Evolutionary conservation across 2,888 invertebrate genomes (phyloP).

Genomic region (Leptopilina syphax): DNA sequence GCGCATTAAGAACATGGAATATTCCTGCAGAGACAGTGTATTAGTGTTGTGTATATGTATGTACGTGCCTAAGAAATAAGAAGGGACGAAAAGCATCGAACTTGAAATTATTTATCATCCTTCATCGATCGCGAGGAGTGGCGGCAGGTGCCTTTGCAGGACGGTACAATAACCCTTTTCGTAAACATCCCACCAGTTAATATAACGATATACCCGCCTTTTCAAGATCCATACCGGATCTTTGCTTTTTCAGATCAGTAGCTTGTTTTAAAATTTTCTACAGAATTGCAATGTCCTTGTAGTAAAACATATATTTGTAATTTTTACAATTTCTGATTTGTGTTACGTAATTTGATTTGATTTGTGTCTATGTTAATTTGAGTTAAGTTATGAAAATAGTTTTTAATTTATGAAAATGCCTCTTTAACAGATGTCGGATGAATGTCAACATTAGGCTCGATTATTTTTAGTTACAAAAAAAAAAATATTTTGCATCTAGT

Average conservation of each 20-base stretch:
- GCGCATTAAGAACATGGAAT: not conserved
- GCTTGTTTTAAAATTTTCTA: no score
- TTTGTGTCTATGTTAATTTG: no score
- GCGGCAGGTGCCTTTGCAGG: constrained; percentile 12
- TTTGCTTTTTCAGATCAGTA: not conserved
- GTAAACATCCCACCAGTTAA: not conserved
- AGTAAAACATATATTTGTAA: no score
- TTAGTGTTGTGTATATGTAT: not conserved
- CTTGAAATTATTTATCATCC: constrained; percentile 32
- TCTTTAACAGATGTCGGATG: no score
- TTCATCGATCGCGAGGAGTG: constrained; percentile 26
- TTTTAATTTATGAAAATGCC: no score
- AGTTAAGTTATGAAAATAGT: no score
- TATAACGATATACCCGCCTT: not conserved
- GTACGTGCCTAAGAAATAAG: not conserved
- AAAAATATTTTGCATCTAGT: no score
- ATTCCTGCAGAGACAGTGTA: not conserved
- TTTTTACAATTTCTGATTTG: no score
- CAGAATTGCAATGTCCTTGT: not conserved
- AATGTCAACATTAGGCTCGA: no score
- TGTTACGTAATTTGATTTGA: no score
- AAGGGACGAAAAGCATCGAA: constrained; percentile 15
- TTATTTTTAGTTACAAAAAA: no score
- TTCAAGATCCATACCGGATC: not conserved
- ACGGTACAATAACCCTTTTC: constrained; percentile 22